Base-by-base conservation (phyloP, 2,888 invertebrate genomes). In the Schizaphis graminum region DNA sequence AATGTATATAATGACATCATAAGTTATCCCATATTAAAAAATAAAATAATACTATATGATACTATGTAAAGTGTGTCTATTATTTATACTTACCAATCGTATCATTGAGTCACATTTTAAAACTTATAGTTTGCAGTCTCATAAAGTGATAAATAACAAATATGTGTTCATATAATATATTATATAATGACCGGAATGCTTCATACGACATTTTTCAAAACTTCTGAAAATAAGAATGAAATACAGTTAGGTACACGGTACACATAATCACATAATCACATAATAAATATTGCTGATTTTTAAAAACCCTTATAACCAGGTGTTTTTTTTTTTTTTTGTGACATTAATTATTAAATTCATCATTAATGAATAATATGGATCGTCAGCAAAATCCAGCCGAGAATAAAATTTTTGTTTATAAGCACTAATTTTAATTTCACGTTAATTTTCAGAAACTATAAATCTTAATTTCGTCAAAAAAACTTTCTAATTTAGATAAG, bases 401-500 rank as follows among this genome's bases (percentile, higher is more conserved):
- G 21, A 53, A 53, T 88, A 86, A 47, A 47, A 86, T 86, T 86
- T 47, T 28, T 85, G 85, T 85, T 47, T 86, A 86, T 86, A 86
- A 86, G 44, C 86, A 44, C 16, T 47, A 77, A 77, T 67, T 67
- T 67, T 67, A n/a, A 67, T 77, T 35, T 77, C 35, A 77, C 16
- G 47, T 11, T 47, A 47, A 86, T 47, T 28, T 47, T 85, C 13
- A 28, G 53, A 53, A 53, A 49, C 90, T 56, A 56, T 86, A 91
- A 91, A 91, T 86, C 85, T 91, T 86, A n/a, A 56, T 91, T 85
- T 86, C n/a, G 0, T 56, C 41, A 44, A 91, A 53, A 53, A 77
- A 28, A 77, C 77, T 77, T 77, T 77, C 21, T 77, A 90, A 67
- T 84, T 91, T 84, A 91, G 91, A 91, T 91, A 91, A 56, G 84